Evolutionary conservation across 2,113 vertebrate genomes (phyloP).

Genomic region (Lamprotornis superbus): DNA sequence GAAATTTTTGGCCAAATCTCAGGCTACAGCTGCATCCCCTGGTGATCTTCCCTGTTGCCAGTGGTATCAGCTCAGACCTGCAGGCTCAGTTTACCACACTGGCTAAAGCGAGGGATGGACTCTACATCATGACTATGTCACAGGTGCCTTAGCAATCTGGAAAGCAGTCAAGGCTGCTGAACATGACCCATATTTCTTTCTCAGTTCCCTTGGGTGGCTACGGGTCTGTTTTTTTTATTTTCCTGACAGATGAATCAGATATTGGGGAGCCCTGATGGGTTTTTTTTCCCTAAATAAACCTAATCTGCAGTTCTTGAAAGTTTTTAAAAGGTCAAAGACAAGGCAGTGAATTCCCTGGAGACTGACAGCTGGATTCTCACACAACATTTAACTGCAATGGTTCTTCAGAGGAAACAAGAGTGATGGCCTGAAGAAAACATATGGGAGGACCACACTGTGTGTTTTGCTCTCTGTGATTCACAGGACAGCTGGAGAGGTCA

Average conservation of each 20-base stretch:
- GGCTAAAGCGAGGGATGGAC: not conserved
- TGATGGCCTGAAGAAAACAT: not conserved
- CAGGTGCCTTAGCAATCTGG: not conserved
- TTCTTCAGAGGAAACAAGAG: not conserved
- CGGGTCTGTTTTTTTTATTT: fast-evolving
- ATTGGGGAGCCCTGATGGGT: not conserved
- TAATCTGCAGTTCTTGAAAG: not conserved
- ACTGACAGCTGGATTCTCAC: fast-evolving
- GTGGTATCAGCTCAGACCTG: not conserved
- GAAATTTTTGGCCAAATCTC: not conserved
- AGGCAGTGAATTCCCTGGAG: not conserved
- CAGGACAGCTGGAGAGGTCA: not conserved
- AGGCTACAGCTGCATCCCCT: not conserved
- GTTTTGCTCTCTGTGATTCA: not conserved
- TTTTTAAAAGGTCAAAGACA: not conserved
- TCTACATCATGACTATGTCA: not conserved
- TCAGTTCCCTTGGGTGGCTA: not conserved
- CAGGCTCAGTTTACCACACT: not conserved
- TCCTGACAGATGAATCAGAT: not conserved
- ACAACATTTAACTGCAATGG: not conserved
- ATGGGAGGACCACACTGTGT: not conserved
- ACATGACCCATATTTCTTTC: not conserved
- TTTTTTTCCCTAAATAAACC: not conserved
- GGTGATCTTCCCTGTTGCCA: not conserved
- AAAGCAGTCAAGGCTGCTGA: not conserved